Evolutionary conservation across 2,113 vertebrate genomes (phyloP).

Genomic region (Asarcornis scutulata): DNA sequence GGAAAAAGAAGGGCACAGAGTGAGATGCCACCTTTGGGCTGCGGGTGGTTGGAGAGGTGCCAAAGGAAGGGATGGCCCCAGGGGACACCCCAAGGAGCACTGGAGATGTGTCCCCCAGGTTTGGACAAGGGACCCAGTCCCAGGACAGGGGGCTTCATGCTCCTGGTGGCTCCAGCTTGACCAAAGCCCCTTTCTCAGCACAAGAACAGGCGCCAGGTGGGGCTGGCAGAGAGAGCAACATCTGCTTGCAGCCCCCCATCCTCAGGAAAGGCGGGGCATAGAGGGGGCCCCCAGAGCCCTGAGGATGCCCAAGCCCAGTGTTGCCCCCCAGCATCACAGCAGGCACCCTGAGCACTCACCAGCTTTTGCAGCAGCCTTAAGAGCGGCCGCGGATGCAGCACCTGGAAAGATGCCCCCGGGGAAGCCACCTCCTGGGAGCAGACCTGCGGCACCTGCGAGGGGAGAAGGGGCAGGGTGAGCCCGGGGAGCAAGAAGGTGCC

Average conservation of each 20-base stretch:
- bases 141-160: not conserved
- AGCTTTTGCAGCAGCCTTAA: slow-evolving; percentile 79
- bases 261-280: not conserved
- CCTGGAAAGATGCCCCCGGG: slow-evolving; percentile 54
- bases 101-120: not conserved
- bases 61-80: not conserved
- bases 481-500: accelerated
- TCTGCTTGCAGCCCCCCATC: not conserved
- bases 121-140: not conserved
- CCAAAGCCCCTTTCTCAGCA: not conserved
- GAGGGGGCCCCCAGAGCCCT: not conserved
- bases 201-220: accelerated
- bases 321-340: accelerated
- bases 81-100: not conserved
- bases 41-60: accelerated
- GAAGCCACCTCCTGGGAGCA: slow-evolving; percentile 48
- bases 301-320: not conserved
- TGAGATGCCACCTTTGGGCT: not conserved
- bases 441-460: not conserved
- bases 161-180: not conserved
- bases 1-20: not conserved
- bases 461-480: not conserved
- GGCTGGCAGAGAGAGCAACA: not conserved
- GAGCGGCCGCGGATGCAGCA: slow-evolving; percentile 56
- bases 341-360: slow-evolving; percentile 54